These are phyloP conservation scores for Chaetodon auriga DNA, from an alignment of 2,113 vertebrate genomes.

Conservation along the genomic window DNA sequence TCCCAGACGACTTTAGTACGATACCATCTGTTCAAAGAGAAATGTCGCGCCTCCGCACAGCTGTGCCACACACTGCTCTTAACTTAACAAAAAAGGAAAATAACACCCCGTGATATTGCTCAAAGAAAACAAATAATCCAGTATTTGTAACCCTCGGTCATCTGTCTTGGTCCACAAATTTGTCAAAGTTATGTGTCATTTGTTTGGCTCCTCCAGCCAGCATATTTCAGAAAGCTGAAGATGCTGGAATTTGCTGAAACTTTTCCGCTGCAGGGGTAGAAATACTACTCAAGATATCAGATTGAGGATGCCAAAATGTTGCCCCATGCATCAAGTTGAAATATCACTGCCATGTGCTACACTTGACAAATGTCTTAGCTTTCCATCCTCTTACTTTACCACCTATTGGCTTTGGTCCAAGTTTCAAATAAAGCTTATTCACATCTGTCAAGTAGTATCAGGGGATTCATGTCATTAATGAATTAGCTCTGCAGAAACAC, in stretches of 20 bases:
- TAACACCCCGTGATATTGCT: constrained; percentile 33
- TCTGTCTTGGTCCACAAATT: constrained; percentile 54
- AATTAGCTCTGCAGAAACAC: constrained; percentile 41
- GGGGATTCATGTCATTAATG: constrained; percentile 46
- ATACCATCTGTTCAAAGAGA: constrained; percentile 66
- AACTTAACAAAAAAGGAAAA: constrained; percentile 50
- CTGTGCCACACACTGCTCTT: constrained; percentile 56
- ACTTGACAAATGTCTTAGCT: constrained; percentile 57
- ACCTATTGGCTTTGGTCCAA: constrained; percentile 43
- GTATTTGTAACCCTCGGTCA: constrained; percentile 42
- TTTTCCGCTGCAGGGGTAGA: constrained; percentile 58
- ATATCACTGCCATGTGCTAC: constrained; percentile 42
- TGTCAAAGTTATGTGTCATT: constrained; percentile 57
- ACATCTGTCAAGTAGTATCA: constrained; percentile 19
- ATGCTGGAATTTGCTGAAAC: constrained; percentile 57
- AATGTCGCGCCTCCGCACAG: constrained; percentile 48
- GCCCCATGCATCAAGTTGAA: constrained; percentile 68
- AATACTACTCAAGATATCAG: constrained; percentile 63
- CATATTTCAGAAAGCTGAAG: constrained; percentile 61
- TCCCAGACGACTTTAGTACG: constrained; percentile 48
- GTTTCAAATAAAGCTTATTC: constrained; percentile 48
- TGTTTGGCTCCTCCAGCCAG: constrained; percentile 58
- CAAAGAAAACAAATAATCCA: constrained; percentile 58
- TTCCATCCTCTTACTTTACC: constrained; percentile 42
- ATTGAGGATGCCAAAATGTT: constrained; percentile 55